phyloP scores from a whole-genome alignment of 2,797 vertebrate genomes.

The Anguilla anguilla region DNA sequence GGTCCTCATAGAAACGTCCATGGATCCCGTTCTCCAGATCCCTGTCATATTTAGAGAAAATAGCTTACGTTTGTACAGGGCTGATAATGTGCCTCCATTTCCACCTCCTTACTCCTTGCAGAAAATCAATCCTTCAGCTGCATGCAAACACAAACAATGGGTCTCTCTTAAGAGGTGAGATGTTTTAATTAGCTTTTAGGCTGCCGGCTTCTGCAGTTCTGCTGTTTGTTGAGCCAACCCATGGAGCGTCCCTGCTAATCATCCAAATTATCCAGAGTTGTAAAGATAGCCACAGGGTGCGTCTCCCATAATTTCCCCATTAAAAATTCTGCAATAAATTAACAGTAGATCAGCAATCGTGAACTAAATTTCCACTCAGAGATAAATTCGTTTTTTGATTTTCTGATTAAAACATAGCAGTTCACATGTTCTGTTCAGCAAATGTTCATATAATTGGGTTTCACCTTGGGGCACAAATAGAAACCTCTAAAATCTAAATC shows the following conservation, averaged over 20 bases:
- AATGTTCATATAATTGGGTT: not conserved
- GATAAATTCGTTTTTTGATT: slow-evolving; percentile 13
- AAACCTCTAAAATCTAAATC: not conserved
- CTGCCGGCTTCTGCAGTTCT: slow-evolving; percentile 24
- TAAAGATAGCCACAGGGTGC: slow-evolving; percentile 32
- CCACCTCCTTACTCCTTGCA: slow-evolving; percentile 37
- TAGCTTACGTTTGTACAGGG: slow-evolving; percentile 52
- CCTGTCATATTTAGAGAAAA: slow-evolving; percentile 51
- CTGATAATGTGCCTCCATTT: slow-evolving; percentile 47
- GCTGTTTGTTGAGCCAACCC: slow-evolving; percentile 32
- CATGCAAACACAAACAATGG: slow-evolving; percentile 38
- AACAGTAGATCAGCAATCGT: slow-evolving; percentile 2
- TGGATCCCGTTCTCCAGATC: slow-evolving; percentile 58
- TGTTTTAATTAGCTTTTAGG: slow-evolving; percentile 52
- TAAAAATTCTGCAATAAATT: slow-evolving; percentile 18
- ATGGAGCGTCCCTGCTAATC: slow-evolving; percentile 40
- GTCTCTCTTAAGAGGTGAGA: slow-evolving; percentile 39
- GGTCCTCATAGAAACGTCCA: slow-evolving; percentile 54
- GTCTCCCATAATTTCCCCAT: slow-evolving; percentile 28
- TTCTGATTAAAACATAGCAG: slow-evolving; percentile 6
- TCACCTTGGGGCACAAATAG: not conserved
- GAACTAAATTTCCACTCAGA: not conserved
- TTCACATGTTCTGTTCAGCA: not conserved
- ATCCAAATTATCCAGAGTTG: slow-evolving; percentile 41
- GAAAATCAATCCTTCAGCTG: slow-evolving; percentile 47